Evolutionary conservation across 1,140 invertebrate genomes (phyloP).

Genomic region (Macrosteles quadrilineatus): DNA sequence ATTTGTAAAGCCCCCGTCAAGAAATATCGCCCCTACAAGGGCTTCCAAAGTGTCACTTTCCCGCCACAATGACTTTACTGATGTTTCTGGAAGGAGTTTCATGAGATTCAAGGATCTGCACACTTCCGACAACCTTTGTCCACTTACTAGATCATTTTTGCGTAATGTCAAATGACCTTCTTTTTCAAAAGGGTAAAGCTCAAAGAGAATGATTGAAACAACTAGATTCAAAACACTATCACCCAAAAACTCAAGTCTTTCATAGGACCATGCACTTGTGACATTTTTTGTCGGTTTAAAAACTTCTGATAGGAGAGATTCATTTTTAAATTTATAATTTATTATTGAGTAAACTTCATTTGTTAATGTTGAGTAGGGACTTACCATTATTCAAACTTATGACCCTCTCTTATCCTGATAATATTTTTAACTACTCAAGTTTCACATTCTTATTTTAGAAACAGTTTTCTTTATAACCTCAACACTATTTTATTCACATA

Average conservation of each 20-base stretch:
- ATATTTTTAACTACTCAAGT: too few species aligned
- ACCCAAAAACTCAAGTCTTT: slow-evolving; percentile 6
- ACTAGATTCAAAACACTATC: slow-evolving; percentile 1
- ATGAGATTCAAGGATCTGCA: background rate
- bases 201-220: background rate
- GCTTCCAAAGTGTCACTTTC: background rate
- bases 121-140: background rate
- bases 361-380: background rate
- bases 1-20: background rate
- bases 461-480: too few species aligned
- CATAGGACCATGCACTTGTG: background rate
- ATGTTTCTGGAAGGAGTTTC: background rate
- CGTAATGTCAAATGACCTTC: background rate
- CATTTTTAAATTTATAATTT: slow-evolving; percentile 10
- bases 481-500: too few species aligned
- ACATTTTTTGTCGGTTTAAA: background rate
- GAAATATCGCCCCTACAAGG: background rate
- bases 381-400: too few species aligned
- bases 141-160: background rate
- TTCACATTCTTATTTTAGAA: too few species aligned
- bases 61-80: background rate
- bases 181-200: background rate
- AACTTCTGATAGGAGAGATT: background rate
- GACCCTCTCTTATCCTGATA: too few species aligned
- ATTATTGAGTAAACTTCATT: background rate